Percentiles rank a stretch among this genome's conserved stretches.
Evolutionary conservation across 2,113 vertebrate genomes (phyloP).

Genomic region (Tautogolabrus adspersus): DNA sequence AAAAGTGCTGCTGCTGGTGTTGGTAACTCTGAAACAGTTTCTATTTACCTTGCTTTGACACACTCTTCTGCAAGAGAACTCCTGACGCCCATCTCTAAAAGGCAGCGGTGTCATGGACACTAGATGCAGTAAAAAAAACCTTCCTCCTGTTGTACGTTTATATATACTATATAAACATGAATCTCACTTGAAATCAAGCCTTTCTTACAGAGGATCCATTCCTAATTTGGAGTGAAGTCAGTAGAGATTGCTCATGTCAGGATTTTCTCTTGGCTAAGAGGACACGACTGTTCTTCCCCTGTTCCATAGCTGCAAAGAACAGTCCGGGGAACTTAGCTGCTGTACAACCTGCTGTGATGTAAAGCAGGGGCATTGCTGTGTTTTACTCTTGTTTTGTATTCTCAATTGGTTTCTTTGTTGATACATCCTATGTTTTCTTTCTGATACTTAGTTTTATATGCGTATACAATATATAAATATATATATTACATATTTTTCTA

Average conservation of each 20-base stretch:
- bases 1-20: slow-evolving; percentile 72
- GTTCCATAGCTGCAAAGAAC: slow-evolving; percentile 75
- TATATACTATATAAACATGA: slow-evolving; percentile 63
- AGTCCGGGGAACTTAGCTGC: slow-evolving; percentile 80
- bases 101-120: slow-evolving; percentile 47
- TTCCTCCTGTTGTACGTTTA: slow-evolving; percentile 36
- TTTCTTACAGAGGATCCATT: slow-evolving; percentile 70
- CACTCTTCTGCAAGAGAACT: slow-evolving; percentile 79
- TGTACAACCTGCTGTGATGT: slow-evolving; percentile 81
- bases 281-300: slow-evolving; percentile 78
- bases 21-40: slow-evolving; percentile 67
- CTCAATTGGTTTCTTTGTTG: slow-evolving; percentile 68
- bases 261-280: slow-evolving; percentile 79
- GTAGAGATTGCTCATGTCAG: slow-evolving; percentile 67
- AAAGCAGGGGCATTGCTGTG: slow-evolving; percentile 80
- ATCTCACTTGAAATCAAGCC: slow-evolving; percentile 71
- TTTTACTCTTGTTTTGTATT: slow-evolving; percentile 78
- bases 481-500: slow-evolving; percentile 78
- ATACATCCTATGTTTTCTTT: slow-evolving; percentile 62
- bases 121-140: slow-evolving; percentile 43
- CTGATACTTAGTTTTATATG: slow-evolving; percentile 75
- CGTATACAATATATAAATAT: slow-evolving; percentile 71
- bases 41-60: slow-evolving; percentile 72
- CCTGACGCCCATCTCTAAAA: slow-evolving; percentile 61
- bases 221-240: slow-evolving; percentile 71